phyloP scores from a whole-genome alignment of 2,888 invertebrate genomes.

The Pristionchus arcanus region DNA sequence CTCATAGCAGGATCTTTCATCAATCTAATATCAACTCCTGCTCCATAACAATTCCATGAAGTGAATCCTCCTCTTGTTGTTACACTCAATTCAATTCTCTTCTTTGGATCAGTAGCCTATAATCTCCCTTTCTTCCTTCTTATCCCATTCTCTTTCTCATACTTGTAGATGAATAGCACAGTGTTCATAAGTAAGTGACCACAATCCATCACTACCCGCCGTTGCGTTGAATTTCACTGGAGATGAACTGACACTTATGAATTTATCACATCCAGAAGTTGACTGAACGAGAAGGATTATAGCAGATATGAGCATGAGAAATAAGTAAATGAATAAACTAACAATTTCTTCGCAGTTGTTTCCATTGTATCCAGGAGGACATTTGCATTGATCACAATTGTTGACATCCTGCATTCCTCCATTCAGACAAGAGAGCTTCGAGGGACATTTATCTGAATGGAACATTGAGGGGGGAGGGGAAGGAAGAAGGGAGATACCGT shows the following conservation, averaged over 20 bases:
- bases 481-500: too few species aligned
- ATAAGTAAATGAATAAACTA: background rate
- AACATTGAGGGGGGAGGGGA: too few species aligned
- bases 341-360: background rate
- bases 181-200: background rate
- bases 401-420: slow-evolving; percentile 52
- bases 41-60: slow-evolving; percentile 54
- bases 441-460: too few species aligned
- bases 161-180: slow-evolving; percentile 49
- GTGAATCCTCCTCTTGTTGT: slow-evolving; percentile 21
- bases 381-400: slow-evolving; percentile 30
- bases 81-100: slow-evolving; percentile 24
- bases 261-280: slow-evolving; percentile 36
- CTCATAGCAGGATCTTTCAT: slow-evolving; percentile 34
- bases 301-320: background rate
- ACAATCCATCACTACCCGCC: background rate
- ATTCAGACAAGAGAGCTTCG: slow-evolving; percentile 21
- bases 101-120: background rate
- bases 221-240: background rate
- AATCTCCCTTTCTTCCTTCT: background rate
- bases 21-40: slow-evolving; percentile 46
- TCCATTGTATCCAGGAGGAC: slow-evolving; percentile 47
- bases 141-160: background rate
- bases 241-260: background rate
- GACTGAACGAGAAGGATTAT: slow-evolving; percentile 39